A percentile compares a stretch with the other conserved stretches of the same genome.
These are phyloP conservation scores for Channa maculata DNA, from an alignment of 2,113 vertebrate species.

Conservation along the genomic window DNA sequence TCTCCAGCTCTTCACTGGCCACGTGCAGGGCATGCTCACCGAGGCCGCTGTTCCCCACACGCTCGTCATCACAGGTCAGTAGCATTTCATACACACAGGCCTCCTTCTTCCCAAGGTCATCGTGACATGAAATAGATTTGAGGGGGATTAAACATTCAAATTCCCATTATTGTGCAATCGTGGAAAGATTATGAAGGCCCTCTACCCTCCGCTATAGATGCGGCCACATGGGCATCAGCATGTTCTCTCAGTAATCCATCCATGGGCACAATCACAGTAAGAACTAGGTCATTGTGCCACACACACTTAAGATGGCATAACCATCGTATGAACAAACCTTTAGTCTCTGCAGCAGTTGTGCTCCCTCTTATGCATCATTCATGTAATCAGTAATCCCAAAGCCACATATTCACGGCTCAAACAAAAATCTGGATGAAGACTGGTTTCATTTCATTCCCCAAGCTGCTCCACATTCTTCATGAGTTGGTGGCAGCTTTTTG, in stretches of 20 bases:
- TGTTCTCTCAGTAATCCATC: neutral
- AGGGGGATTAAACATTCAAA: slow-evolving; percentile 44
- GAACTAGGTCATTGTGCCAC: slow-evolving; percentile 36
- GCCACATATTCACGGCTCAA: slow-evolving; percentile 14
- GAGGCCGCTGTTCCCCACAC: slow-evolving; percentile 85
- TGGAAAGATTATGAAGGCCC: neutral
- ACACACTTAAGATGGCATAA: neutral
- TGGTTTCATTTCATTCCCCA: neutral
- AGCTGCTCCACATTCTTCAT: slow-evolving; percentile 39
- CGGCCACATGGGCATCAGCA: too few species aligned
- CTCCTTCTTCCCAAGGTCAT: slow-evolving; percentile 7
- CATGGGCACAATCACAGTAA: slow-evolving; percentile 9
- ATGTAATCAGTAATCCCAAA: slow-evolving; percentile 32
- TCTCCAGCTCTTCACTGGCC: slow-evolving; percentile 83
- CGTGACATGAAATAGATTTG: neutral
- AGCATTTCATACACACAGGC: neutral
- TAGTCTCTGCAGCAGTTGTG: neutral
- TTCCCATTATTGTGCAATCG: neutral
- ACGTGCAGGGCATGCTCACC: slow-evolving; percentile 86
- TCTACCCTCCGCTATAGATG: too few species aligned
- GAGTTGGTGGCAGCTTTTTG: slow-evolving; percentile 23
- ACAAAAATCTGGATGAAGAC: neutral
- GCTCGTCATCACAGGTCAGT: slow-evolving; percentile 87
- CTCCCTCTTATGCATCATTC: slow-evolving; percentile 52
- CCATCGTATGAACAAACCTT: too few species aligned